phyloP scores from a whole-genome alignment of 2,888 invertebrate species.

The Tiliacea citrago region DNA sequence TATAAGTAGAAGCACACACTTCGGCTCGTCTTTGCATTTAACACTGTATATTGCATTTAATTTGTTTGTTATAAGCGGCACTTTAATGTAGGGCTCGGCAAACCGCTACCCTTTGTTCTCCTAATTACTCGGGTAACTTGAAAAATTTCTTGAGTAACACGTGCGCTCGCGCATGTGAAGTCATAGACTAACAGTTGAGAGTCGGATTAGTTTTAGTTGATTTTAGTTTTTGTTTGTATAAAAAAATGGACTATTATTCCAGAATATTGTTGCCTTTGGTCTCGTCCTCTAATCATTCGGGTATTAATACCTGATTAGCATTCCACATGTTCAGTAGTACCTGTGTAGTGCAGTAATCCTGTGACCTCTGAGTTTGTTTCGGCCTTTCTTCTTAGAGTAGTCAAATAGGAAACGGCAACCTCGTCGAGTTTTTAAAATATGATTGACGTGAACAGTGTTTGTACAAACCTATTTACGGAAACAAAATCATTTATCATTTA shows the following conservation, averaged over 20 bases:
- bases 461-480: too few relatives aligned
- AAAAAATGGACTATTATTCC: not conserved
- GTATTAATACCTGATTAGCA: not conserved
- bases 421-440: too few relatives aligned
- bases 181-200: conserved; percentile 51
- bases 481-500: too few relatives aligned
- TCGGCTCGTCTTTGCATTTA: conserved; percentile 81
- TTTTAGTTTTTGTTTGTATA: not conserved
- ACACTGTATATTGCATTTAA: conserved; percentile 83
- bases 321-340: not conserved
- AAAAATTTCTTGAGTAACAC: conserved; percentile 70
- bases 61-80: conserved; percentile 82
- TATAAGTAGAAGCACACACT: conserved; percentile 81
- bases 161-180: conserved; percentile 60
- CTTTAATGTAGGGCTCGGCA: conserved; percentile 85
- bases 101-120: conserved; percentile 79
- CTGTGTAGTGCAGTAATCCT: too few relatives aligned
- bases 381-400: too few relatives aligned
- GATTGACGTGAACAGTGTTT: too few relatives aligned
- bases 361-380: too few relatives aligned
- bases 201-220: not conserved
- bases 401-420: too few relatives aligned
- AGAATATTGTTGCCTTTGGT: not conserved
- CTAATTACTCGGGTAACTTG: conserved; percentile 75
- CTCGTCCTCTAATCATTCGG: not conserved